Evolutionary conservation across 1,140 invertebrate species (phyloP), one percentile per base, ranked within the genome.

Genomic region (Trissolcus basalis): DNA sequence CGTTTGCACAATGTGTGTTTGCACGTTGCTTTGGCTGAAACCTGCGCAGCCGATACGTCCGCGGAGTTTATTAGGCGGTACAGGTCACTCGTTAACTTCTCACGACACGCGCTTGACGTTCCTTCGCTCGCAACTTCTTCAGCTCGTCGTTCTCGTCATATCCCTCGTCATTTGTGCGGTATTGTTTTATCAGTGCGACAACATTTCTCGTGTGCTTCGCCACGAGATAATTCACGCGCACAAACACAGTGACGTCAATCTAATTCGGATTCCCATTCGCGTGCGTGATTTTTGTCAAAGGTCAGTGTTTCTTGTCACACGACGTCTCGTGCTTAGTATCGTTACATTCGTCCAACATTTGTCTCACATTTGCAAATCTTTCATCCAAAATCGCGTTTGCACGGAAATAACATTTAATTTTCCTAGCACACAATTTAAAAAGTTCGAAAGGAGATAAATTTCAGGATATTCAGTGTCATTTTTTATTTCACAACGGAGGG

Each of bases 71-170:
- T 78, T 78, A 78, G 67, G 56, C 67, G 70, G 76, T 53, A 74
- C 76, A 73, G 76, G 76, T 74, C 76, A 78, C 77, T 78, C 77
- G 70, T 70, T 74, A 70, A 74, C 56, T 74, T 71, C 77, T 78
- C 77, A 74, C 70, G 58, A 63, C 77, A 74, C 77, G 77, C 70
- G 77, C 43, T 60, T 78, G 71, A 78, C 76, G 76, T 70, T 78
- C 76, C 65, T 55, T 73, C 69, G 47, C 59, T 68, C 60, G 54
- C 64, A 70, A 65, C 65, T 68, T 61, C 53, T 71, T 44, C 36
- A 55, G n/a, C 60, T 60, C 54, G 49, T 41, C 44, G 39, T 44
- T 65, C 67, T 69, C 73, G 67, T 55, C 45, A 68, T 48, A 58
- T 39, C 63, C 45, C 58, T 61, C 59, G 55, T 76, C 65, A 51